Evolutionary conservation across 64 coral and sea anemone species (phyloP).

Genomic region (Montipora cactus): DNA sequence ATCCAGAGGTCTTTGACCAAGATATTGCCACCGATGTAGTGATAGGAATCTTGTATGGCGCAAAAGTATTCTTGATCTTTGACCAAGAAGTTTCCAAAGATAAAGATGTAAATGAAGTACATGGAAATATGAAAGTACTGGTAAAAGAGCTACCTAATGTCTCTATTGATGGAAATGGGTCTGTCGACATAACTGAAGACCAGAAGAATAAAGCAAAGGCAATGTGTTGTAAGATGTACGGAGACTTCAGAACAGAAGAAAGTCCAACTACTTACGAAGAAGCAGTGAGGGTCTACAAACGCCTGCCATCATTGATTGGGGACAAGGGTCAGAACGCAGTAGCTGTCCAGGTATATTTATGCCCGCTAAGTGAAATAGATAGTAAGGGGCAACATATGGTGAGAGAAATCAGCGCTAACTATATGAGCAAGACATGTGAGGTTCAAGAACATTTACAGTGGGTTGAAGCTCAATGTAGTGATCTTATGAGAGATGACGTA

Average conservation of each 20-base stretch:
- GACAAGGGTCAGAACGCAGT: conserved; percentile 58
- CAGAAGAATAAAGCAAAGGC: conserved; percentile 14
- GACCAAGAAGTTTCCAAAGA: conserved; percentile 50
- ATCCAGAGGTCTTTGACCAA: conserved; percentile 41
- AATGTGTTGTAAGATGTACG: conserved; percentile 57
- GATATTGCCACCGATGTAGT: conserved; percentile 70
- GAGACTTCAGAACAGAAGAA: conserved; percentile 34
- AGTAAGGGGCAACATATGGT: conserved; percentile 7
- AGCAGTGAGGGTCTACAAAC: conserved; percentile 61
- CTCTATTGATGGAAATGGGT: background rate
- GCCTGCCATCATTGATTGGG: conserved; percentile 29
- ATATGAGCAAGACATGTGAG: conserved; percentile 23
- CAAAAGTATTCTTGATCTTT: conserved; percentile 65
- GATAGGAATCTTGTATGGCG: conserved; percentile 71
- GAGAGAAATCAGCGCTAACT: conserved; percentile 43
- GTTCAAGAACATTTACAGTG: conserved; percentile 15
- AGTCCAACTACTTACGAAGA: conserved; percentile 53
- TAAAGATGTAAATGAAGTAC: conserved; percentile 19
- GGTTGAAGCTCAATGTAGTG: conserved; percentile 14
- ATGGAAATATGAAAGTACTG: conserved; percentile 43
- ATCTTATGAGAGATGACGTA: conserved; percentile 24
- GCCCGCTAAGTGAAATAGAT: conserved; percentile 60
- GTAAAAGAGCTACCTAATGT: conserved; percentile 4
- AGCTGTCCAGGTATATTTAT: conserved; percentile 33
- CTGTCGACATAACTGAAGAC: conserved; percentile 16